Evolutionary conservation across 2,113 vertebrate genomes (phyloP), one percentile per base, ranked within the genome.

Genomic region (Neolamprologus longior): DNA sequence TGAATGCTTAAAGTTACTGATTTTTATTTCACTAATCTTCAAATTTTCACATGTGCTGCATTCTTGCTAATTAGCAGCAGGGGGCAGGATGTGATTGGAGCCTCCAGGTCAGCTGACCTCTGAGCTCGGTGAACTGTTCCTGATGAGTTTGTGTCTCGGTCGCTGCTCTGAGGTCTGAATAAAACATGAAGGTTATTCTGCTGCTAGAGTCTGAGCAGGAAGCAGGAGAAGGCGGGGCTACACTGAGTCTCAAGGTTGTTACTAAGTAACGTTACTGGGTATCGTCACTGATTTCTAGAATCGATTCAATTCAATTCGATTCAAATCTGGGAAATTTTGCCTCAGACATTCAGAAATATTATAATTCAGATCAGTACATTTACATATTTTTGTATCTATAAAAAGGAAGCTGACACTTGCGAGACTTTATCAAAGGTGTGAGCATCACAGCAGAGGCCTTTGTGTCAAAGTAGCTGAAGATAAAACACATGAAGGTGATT

Each of bases 371-470:
- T 57, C 24, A 3, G 7, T 0, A 28, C 4, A 57, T 57, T 57
- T 57, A 28, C 13, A 57, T 57, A 57, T 57, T 28, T 57, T 57
- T 57, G 3, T 57, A 57, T 57, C 54, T 57, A 57, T 28, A 57
- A 28, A 28, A 28, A 57, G 12, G 0, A 28, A 57, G 24, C 54
- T 57, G 54, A 57, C 54, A 57, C 54, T 14, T 0, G 0, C 2
- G 0, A 26, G 54, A 26, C 21, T 57, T 57, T 57, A 57, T 57
- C 2, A 14, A 12, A 54, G 53, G 10, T 54, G 53, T 54, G n/a
- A 54, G 2, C n/a, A 0, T 54, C 53, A 54, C n/a, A 54, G 53
- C n/a, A 54, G 53, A 54, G 0, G n/a, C 0, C 53, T 54, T 24
- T 24, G 53, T 54, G 53, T 54, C 53, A 54, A 54, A 54, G 6